A percentile compares a stretch with the other conserved stretches of the same genome.
These are phyloP conservation scores for Mesorhabditis sp. DNA, from an alignment of 2,888 invertebrate species.

Conservation along the genomic window DNA sequence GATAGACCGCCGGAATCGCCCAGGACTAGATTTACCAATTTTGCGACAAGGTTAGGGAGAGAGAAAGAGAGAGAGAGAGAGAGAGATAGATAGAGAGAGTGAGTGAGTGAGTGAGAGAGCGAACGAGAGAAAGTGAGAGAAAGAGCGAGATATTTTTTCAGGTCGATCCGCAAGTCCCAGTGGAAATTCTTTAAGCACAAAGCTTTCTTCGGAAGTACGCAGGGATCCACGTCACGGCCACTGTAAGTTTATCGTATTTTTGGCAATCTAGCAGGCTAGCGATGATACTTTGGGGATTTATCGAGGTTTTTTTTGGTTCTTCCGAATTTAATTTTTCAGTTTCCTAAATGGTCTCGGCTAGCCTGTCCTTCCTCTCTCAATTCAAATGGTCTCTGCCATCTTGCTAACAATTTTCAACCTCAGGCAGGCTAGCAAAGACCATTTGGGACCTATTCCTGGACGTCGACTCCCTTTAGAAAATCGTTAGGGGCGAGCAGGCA, in stretches of 20 bases:
- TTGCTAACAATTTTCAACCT: too few species aligned
- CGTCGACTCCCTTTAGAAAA: too few species aligned
- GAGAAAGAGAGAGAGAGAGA: neutral
- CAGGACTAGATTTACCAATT: neutral
- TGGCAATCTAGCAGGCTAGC: too few species aligned
- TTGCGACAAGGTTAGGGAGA: neutral
- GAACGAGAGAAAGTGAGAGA: neutral
- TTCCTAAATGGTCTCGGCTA: too few species aligned
- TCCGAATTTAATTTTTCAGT: too few species aligned
- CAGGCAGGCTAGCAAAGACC: too few species aligned
- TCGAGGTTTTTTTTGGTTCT: too few species aligned
- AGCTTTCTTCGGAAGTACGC: constrained; percentile 32
- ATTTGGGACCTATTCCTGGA: too few species aligned
- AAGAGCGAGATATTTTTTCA: constrained; percentile 11
- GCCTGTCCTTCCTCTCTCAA: too few species aligned
- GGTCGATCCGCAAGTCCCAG: constrained; percentile 36
- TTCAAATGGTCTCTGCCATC: too few species aligned
- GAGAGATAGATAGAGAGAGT: neutral
- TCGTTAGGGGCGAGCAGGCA: too few species aligned
- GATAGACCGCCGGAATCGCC: neutral
- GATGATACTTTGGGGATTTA: too few species aligned
- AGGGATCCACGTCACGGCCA: constrained; percentile 14
- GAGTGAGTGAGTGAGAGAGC: neutral
- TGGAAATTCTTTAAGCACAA: constrained; percentile 38
- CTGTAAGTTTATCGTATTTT: neutral